These are phyloP conservation scores for Lagorchestes hirsutus DNA, from an alignment of 2,797 vertebrate species.

Conservation along the genomic window DNA sequence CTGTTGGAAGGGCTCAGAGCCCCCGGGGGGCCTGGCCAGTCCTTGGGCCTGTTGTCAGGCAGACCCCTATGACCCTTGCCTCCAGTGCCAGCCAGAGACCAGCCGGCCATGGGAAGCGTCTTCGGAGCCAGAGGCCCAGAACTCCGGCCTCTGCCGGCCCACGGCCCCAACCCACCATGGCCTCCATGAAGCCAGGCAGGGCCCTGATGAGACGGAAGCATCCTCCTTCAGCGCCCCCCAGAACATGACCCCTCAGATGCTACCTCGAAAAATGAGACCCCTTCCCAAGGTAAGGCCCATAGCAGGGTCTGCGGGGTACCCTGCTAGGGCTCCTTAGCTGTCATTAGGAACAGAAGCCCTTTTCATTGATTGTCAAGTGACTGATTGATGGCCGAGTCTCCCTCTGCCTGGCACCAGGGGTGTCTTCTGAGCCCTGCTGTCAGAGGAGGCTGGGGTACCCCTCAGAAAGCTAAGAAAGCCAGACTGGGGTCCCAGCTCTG, in stretches of 20 bases:
- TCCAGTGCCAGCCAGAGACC: constrained; percentile 86
- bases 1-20: constrained; percentile 84
- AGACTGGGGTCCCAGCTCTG: not conserved
- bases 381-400: not conserved
- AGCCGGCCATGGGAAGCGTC: constrained; percentile 37
- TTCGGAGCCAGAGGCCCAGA: constrained; percentile 39
- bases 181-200: constrained; percentile 82
- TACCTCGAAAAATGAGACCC: constrained; percentile 91
- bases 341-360: not conserved
- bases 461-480: not conserved
- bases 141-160: constrained; percentile 79
- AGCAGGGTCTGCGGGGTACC: fast-evolving
- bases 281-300: constrained; percentile 91
- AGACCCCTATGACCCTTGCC: constrained; percentile 91
- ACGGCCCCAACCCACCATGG: constrained; percentile 86
- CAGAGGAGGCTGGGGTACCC: not conserved
- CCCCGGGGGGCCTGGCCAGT: constrained; percentile 75
- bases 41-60: constrained; percentile 90
- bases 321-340: not conserved
- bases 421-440: too few relatives aligned
- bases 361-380: not conserved
- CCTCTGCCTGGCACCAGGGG: not conserved
- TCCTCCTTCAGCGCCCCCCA: constrained; percentile 83
- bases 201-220: constrained; percentile 76
- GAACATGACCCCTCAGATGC: constrained; percentile 85